A percentile compares a stretch with the other conserved stretches of the same genome.
These are phyloP conservation scores for Dendrophyllia cribrosa DNA, from an alignment of 64 coral and sea anemone species.

Conservation along the genomic window DNA sequence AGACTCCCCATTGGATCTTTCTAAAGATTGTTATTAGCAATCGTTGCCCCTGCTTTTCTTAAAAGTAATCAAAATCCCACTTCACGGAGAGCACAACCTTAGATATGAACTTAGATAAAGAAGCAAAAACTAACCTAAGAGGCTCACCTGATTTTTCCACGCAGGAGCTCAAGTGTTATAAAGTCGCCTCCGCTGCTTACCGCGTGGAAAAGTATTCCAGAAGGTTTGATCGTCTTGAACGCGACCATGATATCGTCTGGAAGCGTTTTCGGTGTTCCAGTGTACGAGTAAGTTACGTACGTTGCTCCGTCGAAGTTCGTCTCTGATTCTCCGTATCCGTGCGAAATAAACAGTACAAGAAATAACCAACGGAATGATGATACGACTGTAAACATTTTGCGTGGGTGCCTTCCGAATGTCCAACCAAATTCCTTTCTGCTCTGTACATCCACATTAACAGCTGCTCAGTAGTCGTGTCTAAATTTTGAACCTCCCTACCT, in stretches of 20 bases:
- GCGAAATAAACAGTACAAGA: constrained; percentile 8
- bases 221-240: constrained; percentile 87
- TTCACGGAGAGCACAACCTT: constrained; percentile 41
- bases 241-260: constrained; percentile 68
- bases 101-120: constrained; percentile 73
- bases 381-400: constrained; percentile 30
- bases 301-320: constrained; percentile 81
- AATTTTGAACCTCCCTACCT: constrained; percentile 26
- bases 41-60: background rate
- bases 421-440: constrained; percentile 17
- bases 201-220: constrained; percentile 83
- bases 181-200: constrained; percentile 78
- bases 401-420: constrained; percentile 8
- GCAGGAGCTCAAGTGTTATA: constrained; percentile 87
- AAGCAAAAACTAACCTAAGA: constrained; percentile 34
- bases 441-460: constrained; percentile 45
- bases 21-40: constrained; percentile 11
- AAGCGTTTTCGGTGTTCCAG: background rate
- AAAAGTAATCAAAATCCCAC: constrained; percentile 47
- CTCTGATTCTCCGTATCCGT: background rate
- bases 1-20: constrained; percentile 30
- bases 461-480: constrained; percentile 17
- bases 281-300: constrained; percentile 77
- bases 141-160: constrained; percentile 91
- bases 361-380: constrained; percentile 9